Evolutionary conservation across 1,140 invertebrate genomes (phyloP).

Genomic region (Drosophila seguyi): DNA sequence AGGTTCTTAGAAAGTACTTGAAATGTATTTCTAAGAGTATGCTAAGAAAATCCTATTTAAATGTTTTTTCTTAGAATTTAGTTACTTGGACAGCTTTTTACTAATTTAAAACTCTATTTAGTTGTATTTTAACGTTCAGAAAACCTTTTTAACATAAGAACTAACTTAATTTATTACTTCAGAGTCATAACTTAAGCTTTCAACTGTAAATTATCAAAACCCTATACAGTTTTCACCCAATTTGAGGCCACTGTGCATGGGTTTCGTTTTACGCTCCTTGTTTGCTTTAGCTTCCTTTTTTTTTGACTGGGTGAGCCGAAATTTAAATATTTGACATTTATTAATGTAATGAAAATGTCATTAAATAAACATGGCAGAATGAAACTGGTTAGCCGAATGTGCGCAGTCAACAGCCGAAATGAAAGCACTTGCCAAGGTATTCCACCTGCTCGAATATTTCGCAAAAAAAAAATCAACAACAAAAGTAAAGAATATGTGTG

Average conservation of each 20-base stretch:
- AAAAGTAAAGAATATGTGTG: constrained; percentile 24
- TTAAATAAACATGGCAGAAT: constrained; percentile 75
- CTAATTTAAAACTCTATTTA: not conserved
- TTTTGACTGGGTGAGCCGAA: constrained; percentile 61
- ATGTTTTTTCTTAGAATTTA: not conserved
- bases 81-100: not conserved
- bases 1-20: not conserved
- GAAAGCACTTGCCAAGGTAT: constrained; percentile 38
- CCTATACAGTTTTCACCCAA: not conserved
- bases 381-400: constrained; percentile 65
- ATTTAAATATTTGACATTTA: constrained; percentile 82
- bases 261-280: constrained; percentile 30
- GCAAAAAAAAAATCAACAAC: not conserved
- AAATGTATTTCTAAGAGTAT: not conserved
- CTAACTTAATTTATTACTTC: not conserved
- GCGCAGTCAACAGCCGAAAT: constrained; percentile 41
- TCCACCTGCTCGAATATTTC: constrained; percentile 24
- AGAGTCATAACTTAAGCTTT: not conserved
- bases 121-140: not conserved
- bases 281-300: constrained; percentile 29
- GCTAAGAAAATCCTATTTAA: no score
- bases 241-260: constrained; percentile 39
- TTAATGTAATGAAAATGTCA: constrained; percentile 79
- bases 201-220: not conserved
- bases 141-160: no score